Conservation (phyloP, 2,113 vertebrate genomes). For the Limnothrissa miodon region DNA sequence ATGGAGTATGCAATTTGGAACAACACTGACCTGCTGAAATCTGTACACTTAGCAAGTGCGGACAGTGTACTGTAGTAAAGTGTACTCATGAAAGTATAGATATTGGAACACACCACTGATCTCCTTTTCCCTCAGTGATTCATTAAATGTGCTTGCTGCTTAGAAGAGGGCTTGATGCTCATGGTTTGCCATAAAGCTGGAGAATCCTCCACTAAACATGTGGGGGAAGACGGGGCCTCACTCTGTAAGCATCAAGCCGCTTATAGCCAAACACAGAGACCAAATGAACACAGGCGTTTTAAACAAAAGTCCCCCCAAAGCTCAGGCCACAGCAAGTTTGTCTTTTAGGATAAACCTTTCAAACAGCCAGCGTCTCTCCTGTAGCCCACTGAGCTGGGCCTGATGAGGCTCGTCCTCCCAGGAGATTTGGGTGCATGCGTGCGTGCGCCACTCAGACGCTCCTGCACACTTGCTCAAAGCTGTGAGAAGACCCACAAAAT, state of each 20-base stretch:
- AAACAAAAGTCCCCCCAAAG: background rate
- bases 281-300: background rate
- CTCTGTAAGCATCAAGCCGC: background rate
- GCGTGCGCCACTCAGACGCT: background rate
- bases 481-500: background rate
- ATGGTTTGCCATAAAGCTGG: constrained; percentile 25
- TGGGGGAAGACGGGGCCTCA: constrained; percentile 9
- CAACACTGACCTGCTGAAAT: too few relatives aligned
- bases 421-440: background rate
- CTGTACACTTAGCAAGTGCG: too few relatives aligned
- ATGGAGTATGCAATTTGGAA: too few relatives aligned
- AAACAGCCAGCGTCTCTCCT: constrained; percentile 4
- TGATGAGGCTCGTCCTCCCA: background rate
- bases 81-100: too few relatives aligned
- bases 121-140: constrained; percentile 15
- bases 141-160: constrained; percentile 27
- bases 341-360: constrained; percentile 4
- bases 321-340: background rate
- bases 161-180: constrained; percentile 24
- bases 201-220: constrained; percentile 15
- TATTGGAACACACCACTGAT: too few relatives aligned
- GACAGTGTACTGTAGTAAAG: too few relatives aligned
- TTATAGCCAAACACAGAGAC: background rate
- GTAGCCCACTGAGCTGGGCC: background rate
- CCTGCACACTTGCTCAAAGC: background rate